These are phyloP conservation scores for Schlechtendalia chinensis DNA, from an alignment of 1,140 invertebrate species.

Conservation along the genomic window DNA sequence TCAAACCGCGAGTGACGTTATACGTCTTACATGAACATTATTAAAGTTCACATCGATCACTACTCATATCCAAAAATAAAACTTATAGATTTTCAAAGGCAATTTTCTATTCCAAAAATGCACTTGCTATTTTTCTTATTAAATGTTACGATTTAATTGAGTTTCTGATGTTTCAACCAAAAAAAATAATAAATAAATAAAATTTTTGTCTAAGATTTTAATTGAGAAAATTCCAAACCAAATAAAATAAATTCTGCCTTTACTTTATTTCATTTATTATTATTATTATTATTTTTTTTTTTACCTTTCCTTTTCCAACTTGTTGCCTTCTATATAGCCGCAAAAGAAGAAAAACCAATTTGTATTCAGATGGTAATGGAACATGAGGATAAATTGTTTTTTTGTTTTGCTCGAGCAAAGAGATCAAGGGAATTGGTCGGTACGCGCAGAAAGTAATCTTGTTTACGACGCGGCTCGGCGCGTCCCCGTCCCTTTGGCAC, in stretches of 20 bases:
- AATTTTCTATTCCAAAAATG: too few relatives aligned
- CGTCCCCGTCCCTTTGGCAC: conserved; percentile 32
- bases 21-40: too few relatives aligned
- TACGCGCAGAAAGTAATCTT: conserved; percentile 37
- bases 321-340: conserved; percentile 16
- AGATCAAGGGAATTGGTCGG: conserved; percentile 42
- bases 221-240: neutral
- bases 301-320: conserved; percentile 19
- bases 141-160: too few relatives aligned
- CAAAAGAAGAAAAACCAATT: conserved; percentile 42
- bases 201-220: neutral
- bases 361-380: conserved; percentile 45
- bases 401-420: conserved; percentile 16
- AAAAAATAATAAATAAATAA: too few relatives aligned
- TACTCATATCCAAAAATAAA: too few relatives aligned
- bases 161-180: too few relatives aligned
- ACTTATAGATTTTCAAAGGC: too few relatives aligned
- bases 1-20: too few relatives aligned
- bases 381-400: conserved; percentile 45
- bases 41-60: too few relatives aligned
- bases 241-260: neutral
- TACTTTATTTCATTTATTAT: neutral
- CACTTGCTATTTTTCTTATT: too few relatives aligned
- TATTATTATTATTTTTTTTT: conserved; percentile 2
- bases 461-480: neutral